These are phyloP conservation scores for Poecilia gillii DNA, from an alignment of 2,797 vertebrate species.

Conservation along the genomic window DNA sequence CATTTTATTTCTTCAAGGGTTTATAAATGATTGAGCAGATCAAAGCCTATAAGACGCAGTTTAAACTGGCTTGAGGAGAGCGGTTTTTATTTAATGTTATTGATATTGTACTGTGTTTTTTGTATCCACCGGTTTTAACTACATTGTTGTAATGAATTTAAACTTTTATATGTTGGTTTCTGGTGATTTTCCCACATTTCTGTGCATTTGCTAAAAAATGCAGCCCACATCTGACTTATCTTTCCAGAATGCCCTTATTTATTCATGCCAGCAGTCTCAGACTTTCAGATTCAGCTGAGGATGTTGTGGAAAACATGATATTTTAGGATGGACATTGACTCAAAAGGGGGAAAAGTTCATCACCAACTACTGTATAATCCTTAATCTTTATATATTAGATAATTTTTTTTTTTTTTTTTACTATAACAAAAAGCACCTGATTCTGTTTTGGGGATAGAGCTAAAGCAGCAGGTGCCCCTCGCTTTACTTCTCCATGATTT, in stretches of 20 bases:
- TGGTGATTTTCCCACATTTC: not conserved
- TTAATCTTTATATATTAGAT: not conserved
- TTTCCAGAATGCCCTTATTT: slow-evolving; percentile 6
- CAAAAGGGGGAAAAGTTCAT: not conserved
- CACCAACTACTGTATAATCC: not conserved
- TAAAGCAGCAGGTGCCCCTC: slow-evolving; percentile 27
- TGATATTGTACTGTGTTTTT: too few species aligned
- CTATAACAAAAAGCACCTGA: not conserved
- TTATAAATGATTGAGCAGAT: too few species aligned
- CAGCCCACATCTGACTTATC: not conserved
- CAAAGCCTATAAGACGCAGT: too few species aligned
- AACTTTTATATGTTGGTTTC: not conserved
- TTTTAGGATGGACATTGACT: not conserved
- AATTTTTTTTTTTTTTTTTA: not conserved
- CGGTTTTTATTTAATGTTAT: too few species aligned
- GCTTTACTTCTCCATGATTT: not conserved
- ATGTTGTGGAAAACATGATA: not conserved
- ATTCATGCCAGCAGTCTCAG: slow-evolving; percentile 13
- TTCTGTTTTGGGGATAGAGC: not conserved
- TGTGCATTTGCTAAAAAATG: not conserved
- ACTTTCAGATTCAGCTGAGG: slow-evolving; percentile 24
- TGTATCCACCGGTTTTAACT: too few species aligned
- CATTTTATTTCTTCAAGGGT: too few species aligned
- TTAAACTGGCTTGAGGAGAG: too few species aligned
- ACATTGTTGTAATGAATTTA: too few species aligned